Conservation (phyloP, 2,797 vertebrate genomes). For the Serranus cabrilla region DNA sequence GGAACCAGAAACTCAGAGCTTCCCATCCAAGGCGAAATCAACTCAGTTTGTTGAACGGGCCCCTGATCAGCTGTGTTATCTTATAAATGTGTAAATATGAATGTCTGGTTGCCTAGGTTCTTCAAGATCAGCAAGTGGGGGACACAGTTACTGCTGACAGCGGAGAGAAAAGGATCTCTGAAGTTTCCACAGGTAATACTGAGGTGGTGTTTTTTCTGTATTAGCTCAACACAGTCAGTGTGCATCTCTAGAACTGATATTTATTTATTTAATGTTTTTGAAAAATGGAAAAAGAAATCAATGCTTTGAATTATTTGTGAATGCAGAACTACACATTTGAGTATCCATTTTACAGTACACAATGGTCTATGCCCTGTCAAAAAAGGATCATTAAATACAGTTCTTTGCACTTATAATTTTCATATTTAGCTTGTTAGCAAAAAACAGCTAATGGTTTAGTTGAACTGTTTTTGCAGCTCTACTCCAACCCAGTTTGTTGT, state of each 20-base stretch:
- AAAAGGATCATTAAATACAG: neutral
- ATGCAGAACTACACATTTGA: no score
- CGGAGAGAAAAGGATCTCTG: constrained; percentile 69
- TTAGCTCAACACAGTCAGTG: neutral
- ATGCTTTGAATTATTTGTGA: no score
- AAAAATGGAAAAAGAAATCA: no score
- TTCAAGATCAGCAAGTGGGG: constrained; percentile 77
- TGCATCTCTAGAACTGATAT: neutral
- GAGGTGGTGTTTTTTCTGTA: neutral
- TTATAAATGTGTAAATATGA: neutral
- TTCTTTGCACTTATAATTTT: neutral
- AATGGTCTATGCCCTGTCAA: neutral
- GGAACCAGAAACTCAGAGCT: no score
- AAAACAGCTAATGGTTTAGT: neutral
- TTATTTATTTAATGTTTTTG: neutral
- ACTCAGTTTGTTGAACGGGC: no score
- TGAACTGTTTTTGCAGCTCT: neutral
- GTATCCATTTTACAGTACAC: neutral
- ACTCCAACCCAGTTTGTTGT: neutral
- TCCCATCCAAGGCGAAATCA: no score
- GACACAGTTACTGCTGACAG: constrained; percentile 37
- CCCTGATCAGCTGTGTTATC: neutral
- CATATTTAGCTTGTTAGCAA: neutral
- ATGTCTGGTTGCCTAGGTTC: constrained; percentile 61
- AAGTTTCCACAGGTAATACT: constrained; percentile 70